phyloP scores from a whole-genome alignment of 2,888 invertebrate genomes.

The Pristionchus maxplancki region DNA sequence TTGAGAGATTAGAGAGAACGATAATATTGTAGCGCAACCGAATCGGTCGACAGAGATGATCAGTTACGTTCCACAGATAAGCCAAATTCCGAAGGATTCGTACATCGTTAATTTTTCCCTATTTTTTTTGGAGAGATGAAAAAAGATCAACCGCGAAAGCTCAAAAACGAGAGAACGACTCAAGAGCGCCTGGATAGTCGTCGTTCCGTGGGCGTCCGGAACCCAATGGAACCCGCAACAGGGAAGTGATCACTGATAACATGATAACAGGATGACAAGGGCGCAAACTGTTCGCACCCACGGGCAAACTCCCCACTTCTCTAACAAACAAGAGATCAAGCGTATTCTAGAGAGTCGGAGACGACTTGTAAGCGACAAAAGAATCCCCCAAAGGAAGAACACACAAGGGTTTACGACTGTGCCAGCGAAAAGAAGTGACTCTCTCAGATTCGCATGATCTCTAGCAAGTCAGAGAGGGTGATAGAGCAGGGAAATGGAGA shows the following conservation, averaged over 20 bases:
- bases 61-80: too few relatives aligned
- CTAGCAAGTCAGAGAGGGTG: background rate
- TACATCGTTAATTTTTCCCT: too few relatives aligned
- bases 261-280: background rate
- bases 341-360: background rate
- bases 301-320: background rate
- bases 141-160: too few relatives aligned
- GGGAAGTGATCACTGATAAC: conserved; percentile 4
- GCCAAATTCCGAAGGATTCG: too few relatives aligned
- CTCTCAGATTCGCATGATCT: background rate
- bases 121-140: too few relatives aligned
- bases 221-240: background rate
- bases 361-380: conserved; percentile 1
- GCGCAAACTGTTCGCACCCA: conserved; percentile 5
- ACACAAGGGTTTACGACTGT: conserved; percentile 13
- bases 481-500: background rate
- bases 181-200: too few relatives aligned
- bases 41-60: too few relatives aligned
- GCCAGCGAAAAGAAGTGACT: background rate
- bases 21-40: too few relatives aligned
- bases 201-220: background rate
- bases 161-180: too few relatives aligned
- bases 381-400: background rate
- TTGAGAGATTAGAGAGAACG: too few relatives aligned
- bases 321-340: background rate